phyloP scores from a whole-genome alignment of 2,888 invertebrate species.

The Trichacis sp. region DNA sequence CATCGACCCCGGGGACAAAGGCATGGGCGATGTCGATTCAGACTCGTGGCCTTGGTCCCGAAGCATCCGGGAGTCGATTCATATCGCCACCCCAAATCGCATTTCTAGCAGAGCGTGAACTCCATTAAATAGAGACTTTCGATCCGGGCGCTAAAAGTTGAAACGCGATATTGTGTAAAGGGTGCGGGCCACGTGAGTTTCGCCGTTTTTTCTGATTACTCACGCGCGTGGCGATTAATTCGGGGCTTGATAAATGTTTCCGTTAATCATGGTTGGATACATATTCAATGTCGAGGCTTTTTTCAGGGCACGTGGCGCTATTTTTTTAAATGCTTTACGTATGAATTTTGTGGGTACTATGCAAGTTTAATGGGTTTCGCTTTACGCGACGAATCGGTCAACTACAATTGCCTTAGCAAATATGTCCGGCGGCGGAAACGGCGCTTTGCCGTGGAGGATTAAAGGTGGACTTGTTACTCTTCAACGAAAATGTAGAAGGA shows the following conservation, averaged over 20 bases:
- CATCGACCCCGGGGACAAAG: constrained; percentile 24
- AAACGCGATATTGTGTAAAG: constrained; percentile 29
- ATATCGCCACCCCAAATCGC: constrained; percentile 42
- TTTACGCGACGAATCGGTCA: background rate
- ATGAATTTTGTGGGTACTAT: too few relatives aligned
- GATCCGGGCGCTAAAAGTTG: constrained; percentile 31
- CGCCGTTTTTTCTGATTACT: constrained; percentile 42
- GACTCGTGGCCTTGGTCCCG: constrained; percentile 3
- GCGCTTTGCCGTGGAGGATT: background rate
- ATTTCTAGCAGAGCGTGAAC: constrained; percentile 38
- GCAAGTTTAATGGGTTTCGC: background rate
- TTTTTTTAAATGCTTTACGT: background rate
- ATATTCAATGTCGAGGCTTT: constrained; percentile 7
- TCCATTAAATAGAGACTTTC: constrained; percentile 41
- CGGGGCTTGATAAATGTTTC: constrained; percentile 40
- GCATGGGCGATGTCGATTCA: constrained; percentile 14
- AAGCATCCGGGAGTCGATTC: constrained; percentile 22
- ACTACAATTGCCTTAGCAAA: background rate
- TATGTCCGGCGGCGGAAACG: constrained; percentile 1
- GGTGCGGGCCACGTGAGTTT: constrained; percentile 32
- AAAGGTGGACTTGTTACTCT: background rate
- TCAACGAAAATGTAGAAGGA: background rate
- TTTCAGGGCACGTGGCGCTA: background rate
- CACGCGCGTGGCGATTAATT: constrained; percentile 39
- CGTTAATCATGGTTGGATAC: constrained; percentile 32